A percentile compares a stretch with the other conserved stretches of the same genome.
Conservation (phyloP, 2,888 invertebrate species). For the Thymelicus lineola region DNA sequence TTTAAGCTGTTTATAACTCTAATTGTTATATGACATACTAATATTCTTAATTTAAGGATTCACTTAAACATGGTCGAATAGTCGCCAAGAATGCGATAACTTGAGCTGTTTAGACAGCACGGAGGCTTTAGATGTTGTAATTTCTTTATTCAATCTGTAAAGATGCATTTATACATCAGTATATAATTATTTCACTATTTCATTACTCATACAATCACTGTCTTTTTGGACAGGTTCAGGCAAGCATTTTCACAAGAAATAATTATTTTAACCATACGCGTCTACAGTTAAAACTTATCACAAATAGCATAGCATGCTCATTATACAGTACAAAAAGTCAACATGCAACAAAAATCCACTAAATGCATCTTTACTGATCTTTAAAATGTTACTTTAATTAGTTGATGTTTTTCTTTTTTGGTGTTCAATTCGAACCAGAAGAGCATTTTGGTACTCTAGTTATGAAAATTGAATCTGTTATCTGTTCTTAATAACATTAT, state of each 20-base stretch:
- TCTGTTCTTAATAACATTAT: constrained; percentile 38
- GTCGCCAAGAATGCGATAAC: constrained; percentile 49
- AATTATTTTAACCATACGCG: neutral
- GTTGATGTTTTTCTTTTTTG: constrained; percentile 12
- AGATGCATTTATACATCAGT: constrained; percentile 5
- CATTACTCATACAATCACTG: no score
- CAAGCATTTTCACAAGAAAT: neutral
- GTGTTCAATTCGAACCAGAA: constrained; percentile 11
- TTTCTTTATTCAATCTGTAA: constrained; percentile 19
- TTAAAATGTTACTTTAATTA: constrained; percentile 11
- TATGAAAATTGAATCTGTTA: constrained; percentile 29
- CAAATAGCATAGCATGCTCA: neutral
- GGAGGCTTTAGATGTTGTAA: constrained; percentile 49
- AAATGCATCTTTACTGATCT: constrained; percentile 39
- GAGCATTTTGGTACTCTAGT: constrained; percentile 16
- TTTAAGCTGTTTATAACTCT: neutral
- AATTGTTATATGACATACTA: no score
- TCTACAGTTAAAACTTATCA: no score
- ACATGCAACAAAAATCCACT: neutral
- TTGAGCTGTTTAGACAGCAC: constrained; percentile 38
- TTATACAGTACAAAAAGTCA: neutral
- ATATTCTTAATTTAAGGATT: constrained; percentile 19
- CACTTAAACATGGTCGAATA: constrained; percentile 39
- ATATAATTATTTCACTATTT: no score
- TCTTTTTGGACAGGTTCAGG: no score